Evolutionary conservation across 2,113 vertebrate genomes (phyloP), one percentile per base, ranked within the genome.

Genomic region (Irena cyanogastra): DNA sequence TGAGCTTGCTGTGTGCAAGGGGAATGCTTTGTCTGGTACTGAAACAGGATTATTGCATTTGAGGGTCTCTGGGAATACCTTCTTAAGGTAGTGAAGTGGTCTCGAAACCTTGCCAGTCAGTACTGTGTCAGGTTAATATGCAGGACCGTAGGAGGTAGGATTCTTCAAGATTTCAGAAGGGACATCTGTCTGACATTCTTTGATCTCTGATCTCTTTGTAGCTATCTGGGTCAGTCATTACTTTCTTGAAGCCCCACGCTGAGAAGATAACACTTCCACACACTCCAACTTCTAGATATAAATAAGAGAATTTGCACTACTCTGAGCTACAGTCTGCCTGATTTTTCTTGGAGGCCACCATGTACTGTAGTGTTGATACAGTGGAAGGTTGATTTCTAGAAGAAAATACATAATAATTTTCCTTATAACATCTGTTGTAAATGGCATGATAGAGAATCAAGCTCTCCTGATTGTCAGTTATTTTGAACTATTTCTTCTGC

Each of bases 111-210:
- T 59, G 16, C 13, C 18, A 33, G 17, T 28, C 23, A 20, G 41
- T 50, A 8, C 22, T 14, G 12, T 14, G 13, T 19, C 27, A 63
- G 19, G 16, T 30, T 42, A 44, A 68, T 42, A 44, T 4, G 26
- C 17, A 65, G n/a, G 27, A 11, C 33, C 0, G 0, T 19, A 42
- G 68, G 61, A 71, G 31, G 30, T 6, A 42, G 10, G 7, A 19
- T 35, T 27, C 44, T 52, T 66, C 21, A 20, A 9, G 27, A 27
- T 47, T 52, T 59, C 37, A 31, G 35, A 39, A 56, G 6, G 6
- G 16, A 22, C 13, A 85, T 13, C 20, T 75, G 7, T 33, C 11
- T 75, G 57, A 39, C 41, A 37, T 21, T 64, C 26, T 91, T 45
- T 83, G 31, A 57, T 53, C 24, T 61, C 30, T 71, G 65, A 9